These are phyloP conservation scores for Aulostomus chinensis DNA, from an alignment of 2,797 vertebrate genomes.

Conservation along the genomic window DNA sequence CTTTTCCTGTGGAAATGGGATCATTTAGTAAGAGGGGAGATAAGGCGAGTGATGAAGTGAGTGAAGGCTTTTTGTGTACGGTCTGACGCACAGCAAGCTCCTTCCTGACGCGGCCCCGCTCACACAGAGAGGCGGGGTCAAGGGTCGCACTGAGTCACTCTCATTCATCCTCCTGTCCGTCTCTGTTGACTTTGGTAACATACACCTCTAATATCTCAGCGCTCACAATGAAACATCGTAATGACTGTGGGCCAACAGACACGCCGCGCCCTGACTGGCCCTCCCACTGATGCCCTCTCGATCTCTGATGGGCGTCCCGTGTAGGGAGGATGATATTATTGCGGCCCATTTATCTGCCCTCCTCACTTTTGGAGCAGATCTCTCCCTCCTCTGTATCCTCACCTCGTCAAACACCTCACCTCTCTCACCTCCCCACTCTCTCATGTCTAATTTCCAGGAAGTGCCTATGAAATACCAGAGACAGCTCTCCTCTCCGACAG, in stretches of 20 bases:
- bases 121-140: slow-evolving; percentile 10
- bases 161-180: slow-evolving; percentile 36
- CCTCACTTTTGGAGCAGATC: slow-evolving; percentile 13
- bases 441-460: slow-evolving; percentile 22
- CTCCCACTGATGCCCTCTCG: slow-evolving; percentile 32
- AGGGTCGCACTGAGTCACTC: slow-evolving; percentile 36
- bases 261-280: slow-evolving; percentile 5
- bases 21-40: slow-evolving; percentile 52
- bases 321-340: slow-evolving; percentile 24
- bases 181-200: no score
- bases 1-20: slow-evolving; percentile 72
- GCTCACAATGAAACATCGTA: slow-evolving; percentile 19
- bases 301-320: slow-evolving; percentile 20
- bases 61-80: slow-evolving; percentile 28
- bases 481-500: slow-evolving; percentile 22
- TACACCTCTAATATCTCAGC: slow-evolving; percentile 5
- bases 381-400: slow-evolving; percentile 16
- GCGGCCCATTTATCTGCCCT: slow-evolving; percentile 26
- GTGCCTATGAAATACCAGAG: slow-evolving; percentile 18
- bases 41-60: slow-evolving; percentile 47
- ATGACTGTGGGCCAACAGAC: slow-evolving; percentile 20
- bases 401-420: slow-evolving; percentile 33
- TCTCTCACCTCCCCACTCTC: background rate
- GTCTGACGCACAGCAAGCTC: slow-evolving; percentile 52
- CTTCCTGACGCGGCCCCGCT: slow-evolving; percentile 36